These are phyloP conservation scores for Alectura lathami DNA, from an alignment of 2,113 vertebrate genomes.

Conservation along the genomic window DNA sequence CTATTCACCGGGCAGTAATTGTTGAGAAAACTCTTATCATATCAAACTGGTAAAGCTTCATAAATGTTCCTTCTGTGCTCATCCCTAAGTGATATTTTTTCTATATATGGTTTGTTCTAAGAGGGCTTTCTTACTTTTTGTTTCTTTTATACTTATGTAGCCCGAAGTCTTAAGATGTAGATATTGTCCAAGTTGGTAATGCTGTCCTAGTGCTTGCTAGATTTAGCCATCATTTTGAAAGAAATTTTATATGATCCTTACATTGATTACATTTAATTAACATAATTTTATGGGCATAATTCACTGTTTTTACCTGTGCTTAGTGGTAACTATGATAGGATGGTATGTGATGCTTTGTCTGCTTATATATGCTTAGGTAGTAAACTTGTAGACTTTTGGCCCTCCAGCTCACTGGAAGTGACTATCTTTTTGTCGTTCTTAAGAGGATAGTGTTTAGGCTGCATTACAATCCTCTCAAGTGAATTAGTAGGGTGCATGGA, in stretches of 20 bases:
- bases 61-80: not conserved
- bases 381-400: too few relatives aligned
- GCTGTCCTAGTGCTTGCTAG: not conserved
- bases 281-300: accelerated
- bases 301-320: not conserved
- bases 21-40: not conserved
- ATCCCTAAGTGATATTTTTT: not conserved
- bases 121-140: not conserved
- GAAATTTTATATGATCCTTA: too few relatives aligned
- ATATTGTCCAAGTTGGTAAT: not conserved
- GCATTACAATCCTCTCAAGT: not conserved
- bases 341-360: not conserved
- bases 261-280: not conserved
- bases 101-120: not conserved
- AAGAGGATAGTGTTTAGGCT: not conserved
- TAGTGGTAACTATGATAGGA: not conserved
- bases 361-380: not conserved
- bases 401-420: not conserved
- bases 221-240: not conserved
- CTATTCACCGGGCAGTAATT: not conserved
- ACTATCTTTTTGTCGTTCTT: not conserved
- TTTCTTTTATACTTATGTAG: not conserved
- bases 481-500: not conserved
- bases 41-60: not conserved
- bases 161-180: not conserved